Base-by-base conservation (phyloP, 2,113 vertebrate species). In the Daubentonia madagascariensis region DNA sequence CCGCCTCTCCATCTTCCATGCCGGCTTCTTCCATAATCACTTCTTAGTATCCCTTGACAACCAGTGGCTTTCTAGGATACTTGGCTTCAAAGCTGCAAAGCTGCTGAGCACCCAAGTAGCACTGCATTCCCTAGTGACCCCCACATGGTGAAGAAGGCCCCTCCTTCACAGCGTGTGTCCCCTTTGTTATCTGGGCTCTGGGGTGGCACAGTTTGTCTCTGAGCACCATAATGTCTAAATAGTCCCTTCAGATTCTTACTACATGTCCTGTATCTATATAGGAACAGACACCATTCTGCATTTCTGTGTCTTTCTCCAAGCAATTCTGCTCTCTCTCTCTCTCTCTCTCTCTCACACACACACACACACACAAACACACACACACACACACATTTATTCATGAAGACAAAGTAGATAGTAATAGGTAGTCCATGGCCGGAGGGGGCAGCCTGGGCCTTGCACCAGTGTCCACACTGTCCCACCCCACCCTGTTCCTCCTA, bases 131-230 rank as follows among this genome's bases (percentile, higher is more conserved):
- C 13, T 23, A 1, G 12, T 37, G 35, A 28, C 9, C 37, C 48
- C n/a, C 5, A 1, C 23, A 16, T 23, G n/a, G 70, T n/a, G 30
- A 18, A 23, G 18, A 48, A 37, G 8, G 3, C 4, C 5, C 1
- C 23, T 45, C 5, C 2, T 23, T 28, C 3, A 37, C 20, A 37
- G 35, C n/a, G 65, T 10, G n/a, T 65, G 20, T 65, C 25, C 4
- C 25, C 17, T 22, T n/a, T 52, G 18, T 59, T 59, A 20, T 12
- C 14, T 79, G 59, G 61, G 25, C 11, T 45, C 59, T 54, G 59
- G 6, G 6, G 3, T 59, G 30, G 52, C 14, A 59, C 23, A 37
- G 8, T 13, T 50, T 22, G 1, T 40, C 28, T 91, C 37, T 94
- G 86, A 90, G n/a, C 10, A 73, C n/a, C 45, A 43, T 14, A 12